Evolutionary conservation across 1,140 invertebrate genomes (phyloP).

Genomic region (Zaprionus gabonicus): DNA sequence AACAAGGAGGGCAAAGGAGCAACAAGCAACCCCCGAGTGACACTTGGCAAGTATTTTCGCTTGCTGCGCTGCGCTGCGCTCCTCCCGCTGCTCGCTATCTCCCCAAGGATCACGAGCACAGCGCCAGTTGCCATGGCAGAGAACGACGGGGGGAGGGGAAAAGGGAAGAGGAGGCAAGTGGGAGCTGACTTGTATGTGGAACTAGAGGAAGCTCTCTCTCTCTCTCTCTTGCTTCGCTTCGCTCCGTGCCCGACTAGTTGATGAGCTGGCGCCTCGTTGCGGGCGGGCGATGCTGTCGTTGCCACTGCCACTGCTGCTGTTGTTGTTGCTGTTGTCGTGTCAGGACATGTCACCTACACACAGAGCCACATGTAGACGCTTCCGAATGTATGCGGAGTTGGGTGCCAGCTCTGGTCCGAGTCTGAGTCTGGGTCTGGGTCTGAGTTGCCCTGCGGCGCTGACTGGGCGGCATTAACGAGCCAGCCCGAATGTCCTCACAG

Average conservation of each 20-base stretch:
- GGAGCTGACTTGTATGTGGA: not conserved
- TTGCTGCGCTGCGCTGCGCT: conserved; percentile 24
- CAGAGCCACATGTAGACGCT: conserved; percentile 48
- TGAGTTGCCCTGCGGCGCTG: conserved; percentile 58
- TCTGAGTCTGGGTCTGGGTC: conserved; percentile 6
- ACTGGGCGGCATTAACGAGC: conserved; percentile 69
- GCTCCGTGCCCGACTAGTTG: conserved; percentile 46
- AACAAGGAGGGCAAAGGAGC: conserved; percentile 35
- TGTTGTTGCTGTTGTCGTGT: conserved; percentile 45
- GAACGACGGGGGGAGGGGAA: not conserved
- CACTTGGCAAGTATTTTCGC: conserved; percentile 60
- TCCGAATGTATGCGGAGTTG: not conserved
- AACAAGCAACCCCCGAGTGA: conserved; percentile 60
- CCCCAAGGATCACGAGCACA: conserved; percentile 66
- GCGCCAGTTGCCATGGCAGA: conserved; percentile 62
- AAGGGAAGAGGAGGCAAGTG: not conserved
- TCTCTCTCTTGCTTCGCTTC: not conserved
- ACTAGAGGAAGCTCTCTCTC: conserved; percentile 9
- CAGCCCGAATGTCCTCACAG: conserved; percentile 2
- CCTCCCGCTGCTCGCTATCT: conserved; percentile 41
- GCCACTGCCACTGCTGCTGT: not conserved
- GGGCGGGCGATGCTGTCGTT: conserved; percentile 20
- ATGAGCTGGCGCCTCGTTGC: conserved; percentile 74
- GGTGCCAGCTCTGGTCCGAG: not conserved
- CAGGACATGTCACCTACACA: conserved; percentile 67